Percentiles rank a stretch among this genome's conserved stretches.
phyloP scores from a whole-genome alignment of 2,888 invertebrate species.

The Rhagium mordax region DNA sequence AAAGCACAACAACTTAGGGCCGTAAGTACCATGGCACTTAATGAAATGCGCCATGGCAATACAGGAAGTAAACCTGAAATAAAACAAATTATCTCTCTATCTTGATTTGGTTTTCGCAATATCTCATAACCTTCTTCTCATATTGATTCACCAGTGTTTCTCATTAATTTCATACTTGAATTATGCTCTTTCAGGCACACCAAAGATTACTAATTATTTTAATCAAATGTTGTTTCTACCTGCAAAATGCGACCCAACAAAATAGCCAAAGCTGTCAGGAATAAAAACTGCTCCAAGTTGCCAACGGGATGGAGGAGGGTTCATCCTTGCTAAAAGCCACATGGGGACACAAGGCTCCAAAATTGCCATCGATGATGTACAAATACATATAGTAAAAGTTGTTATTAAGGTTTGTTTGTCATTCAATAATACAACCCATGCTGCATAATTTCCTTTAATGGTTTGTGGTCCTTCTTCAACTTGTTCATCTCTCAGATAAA shows the following conservation, averaged over 20 bases:
- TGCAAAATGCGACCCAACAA: constrained; percentile 86
- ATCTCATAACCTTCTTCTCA: too few relatives aligned
- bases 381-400: constrained; percentile 81
- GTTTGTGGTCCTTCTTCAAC: constrained; percentile 39
- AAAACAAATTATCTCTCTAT: constrained; percentile 42
- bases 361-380: constrained; percentile 87
- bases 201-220: too few relatives aligned
- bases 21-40: constrained; percentile 64
- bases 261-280: constrained; percentile 88
- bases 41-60: constrained; percentile 64
- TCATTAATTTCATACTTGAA: too few relatives aligned
- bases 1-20: constrained; percentile 66
- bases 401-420: constrained; percentile 78
- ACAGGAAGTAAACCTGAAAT: constrained; percentile 63
- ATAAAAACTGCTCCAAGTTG: constrained; percentile 87
- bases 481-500: constrained; percentile 50
- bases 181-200: too few relatives aligned
- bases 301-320: constrained; percentile 80
- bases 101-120: too few relatives aligned
- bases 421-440: constrained; percentile 74
- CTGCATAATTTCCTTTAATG: constrained; percentile 54
- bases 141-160: too few relatives aligned
- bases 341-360: constrained; percentile 88
- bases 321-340: constrained; percentile 81
- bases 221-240: constrained; percentile 67